These are phyloP conservation scores for Xiphophorus couchianus DNA, from an alignment of 2,113 vertebrate genomes.

Conservation along the genomic window DNA sequence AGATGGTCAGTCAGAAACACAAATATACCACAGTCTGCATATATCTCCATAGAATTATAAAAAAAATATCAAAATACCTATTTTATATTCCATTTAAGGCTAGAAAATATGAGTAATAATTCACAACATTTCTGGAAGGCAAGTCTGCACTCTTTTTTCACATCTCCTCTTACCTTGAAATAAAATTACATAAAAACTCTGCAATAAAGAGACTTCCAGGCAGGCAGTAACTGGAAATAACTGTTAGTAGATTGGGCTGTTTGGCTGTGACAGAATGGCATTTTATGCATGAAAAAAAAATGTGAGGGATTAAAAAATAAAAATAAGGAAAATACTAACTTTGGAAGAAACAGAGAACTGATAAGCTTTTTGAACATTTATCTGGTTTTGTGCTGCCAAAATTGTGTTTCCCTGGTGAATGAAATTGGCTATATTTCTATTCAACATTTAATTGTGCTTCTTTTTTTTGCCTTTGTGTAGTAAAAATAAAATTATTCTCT, in stretches of 20 bases:
- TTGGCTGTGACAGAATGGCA: conserved; percentile 47
- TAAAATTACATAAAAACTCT: conserved; percentile 78
- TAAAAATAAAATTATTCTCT: conserved; percentile 22
- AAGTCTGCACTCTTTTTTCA: conserved; percentile 71
- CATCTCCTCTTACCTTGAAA: conserved; percentile 51
- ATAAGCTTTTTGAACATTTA: conserved; percentile 17
- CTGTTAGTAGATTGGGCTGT: conserved; percentile 38
- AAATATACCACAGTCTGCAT: conserved; percentile 11
- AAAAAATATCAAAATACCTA: conserved; percentile 8
- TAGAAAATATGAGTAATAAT: conserved; percentile 6
- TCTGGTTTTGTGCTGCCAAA: neutral
- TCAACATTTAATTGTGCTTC: conserved; percentile 16
- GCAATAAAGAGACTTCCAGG: conserved; percentile 62
- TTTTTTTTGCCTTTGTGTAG: neutral
- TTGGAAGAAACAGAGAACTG: conserved; percentile 26
- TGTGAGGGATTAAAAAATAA: conserved; percentile 25
- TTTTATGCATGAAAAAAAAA: conserved; percentile 60
- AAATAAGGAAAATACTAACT: neutral
- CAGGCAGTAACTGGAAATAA: conserved; percentile 69
- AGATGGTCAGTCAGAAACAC: conserved; percentile 80
- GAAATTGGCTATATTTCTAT: conserved; percentile 5
- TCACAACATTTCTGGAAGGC: conserved; percentile 17
- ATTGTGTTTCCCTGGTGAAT: conserved; percentile 19
- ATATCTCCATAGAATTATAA: conserved; percentile 4
- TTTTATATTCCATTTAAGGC: neutral